phyloP scores from a whole-genome alignment of 37 sponge, comb jelly and placozoan genomes.

The Geodia barretti region DNA sequence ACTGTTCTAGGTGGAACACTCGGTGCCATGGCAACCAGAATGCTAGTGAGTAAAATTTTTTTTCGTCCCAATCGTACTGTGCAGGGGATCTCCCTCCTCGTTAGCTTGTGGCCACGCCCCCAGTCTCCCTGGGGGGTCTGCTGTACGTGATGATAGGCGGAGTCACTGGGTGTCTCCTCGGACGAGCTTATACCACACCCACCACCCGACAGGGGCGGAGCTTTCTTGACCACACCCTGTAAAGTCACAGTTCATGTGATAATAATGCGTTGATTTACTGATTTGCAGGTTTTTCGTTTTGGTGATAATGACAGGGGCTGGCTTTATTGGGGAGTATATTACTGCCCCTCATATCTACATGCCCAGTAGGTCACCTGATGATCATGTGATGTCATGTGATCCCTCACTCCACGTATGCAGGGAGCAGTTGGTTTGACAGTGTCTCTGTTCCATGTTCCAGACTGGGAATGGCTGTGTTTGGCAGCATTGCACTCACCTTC shows the following conservation, averaged over 20 bases:
- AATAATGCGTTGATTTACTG: too few species aligned
- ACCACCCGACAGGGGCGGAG: background rate
- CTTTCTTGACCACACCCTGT: slow-evolving; percentile 12
- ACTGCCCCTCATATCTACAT: background rate
- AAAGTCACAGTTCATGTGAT: too few species aligned
- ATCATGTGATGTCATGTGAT: background rate
- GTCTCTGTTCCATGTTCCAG: slow-evolving; percentile 19
- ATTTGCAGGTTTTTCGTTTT: too few species aligned
- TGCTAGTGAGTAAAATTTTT: background rate
- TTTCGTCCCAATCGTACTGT: background rate
- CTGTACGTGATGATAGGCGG: slow-evolving; percentile 20
- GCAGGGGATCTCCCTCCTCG: background rate
- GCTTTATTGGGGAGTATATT: slow-evolving; percentile 5
- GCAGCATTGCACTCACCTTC: background rate
- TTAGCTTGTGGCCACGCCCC: slow-evolving; percentile 21
- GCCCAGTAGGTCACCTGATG: slow-evolving; percentile 7
- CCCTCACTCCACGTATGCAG: background rate
- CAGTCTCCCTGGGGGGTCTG: slow-evolving; percentile 7
- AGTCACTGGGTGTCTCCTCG: slow-evolving; percentile 15
- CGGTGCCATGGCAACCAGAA: background rate
- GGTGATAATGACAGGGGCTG: too few species aligned
- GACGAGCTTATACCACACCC: slow-evolving; percentile 19
- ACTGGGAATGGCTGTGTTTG: background rate
- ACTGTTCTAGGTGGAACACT: slow-evolving; percentile 18
- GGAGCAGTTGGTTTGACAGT: background rate